Conservation (phyloP, 64 coral and sea anemone species). For the Montipora efflorescens region DNA sequence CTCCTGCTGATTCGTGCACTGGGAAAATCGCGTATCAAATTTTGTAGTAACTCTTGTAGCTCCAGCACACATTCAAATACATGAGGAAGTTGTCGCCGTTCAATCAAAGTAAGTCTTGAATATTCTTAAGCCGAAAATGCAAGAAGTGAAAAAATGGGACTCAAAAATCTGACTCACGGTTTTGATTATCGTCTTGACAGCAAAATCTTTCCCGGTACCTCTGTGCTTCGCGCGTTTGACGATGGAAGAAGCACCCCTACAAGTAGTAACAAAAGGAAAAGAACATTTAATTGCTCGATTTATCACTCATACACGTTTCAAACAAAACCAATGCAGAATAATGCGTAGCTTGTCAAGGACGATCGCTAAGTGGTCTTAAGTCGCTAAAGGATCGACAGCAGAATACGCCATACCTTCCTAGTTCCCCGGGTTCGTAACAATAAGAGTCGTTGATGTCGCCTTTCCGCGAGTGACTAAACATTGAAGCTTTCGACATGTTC, state of each 20-base stretch:
- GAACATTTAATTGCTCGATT: conserved; percentile 28
- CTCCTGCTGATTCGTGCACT: background rate
- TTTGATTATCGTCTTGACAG: conserved; percentile 96
- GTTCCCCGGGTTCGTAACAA: conserved; percentile 62
- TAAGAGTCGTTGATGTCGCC: conserved; percentile 92
- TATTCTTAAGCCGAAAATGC: background rate
- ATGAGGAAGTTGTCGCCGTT: background rate
- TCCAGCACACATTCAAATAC: background rate
- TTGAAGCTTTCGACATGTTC: background rate
- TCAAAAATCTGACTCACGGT: conserved; percentile 64
- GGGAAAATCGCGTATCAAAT: background rate
- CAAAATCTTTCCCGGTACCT: conserved; percentile 86
- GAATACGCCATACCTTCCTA: conserved; percentile 75
- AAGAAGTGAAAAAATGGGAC: background rate
- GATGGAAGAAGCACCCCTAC: conserved; percentile 93
- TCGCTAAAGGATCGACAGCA: background rate
- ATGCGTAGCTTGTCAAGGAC: background rate
- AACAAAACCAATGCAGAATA: background rate
- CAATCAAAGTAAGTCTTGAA: background rate
- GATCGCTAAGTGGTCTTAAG: background rate
- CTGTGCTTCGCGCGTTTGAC: conserved; percentile 83
- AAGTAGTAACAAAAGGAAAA: conserved; percentile 14
- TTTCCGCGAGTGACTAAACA: conserved; percentile 89
- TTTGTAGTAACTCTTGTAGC: background rate
- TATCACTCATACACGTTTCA: background rate